Base-by-base conservation (phyloP, 2,888 invertebrate species). In the Teleiodes luculella region DNA sequence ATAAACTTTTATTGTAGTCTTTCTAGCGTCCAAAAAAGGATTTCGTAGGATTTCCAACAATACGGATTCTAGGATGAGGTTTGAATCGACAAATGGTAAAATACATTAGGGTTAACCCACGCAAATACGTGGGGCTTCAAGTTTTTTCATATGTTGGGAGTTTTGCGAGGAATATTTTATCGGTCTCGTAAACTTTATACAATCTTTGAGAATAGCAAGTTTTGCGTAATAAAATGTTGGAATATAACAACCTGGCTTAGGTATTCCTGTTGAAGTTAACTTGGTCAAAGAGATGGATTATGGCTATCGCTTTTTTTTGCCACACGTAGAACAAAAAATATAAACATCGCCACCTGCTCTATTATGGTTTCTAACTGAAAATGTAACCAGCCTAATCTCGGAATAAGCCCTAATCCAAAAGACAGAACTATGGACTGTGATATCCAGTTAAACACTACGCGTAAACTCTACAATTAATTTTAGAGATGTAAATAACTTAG, bases 81-180 rank as follows among this genome's bases (percentile, higher is more conserved):
- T 31, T 46, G 28, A 30, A 46, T 13, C 6, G 14, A 11, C 8
- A 43, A 43, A 43, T 11, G 41, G 10, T 24, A 10, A 24, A 43
- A 20, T 45, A 45, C 24, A 31, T 43, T 24, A 46, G 31, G 46
- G 46, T 46, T 43, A 24, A 46, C 31, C 46, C 31, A 31, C 46
- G 16, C 33, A 48, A 48, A 35, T 48, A 35, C 48, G 48, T 48
- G 1, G 13, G 35, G 48, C 14, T 48, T 35, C 18, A 48, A 48
- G 48, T 48, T 35, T 35, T n/a, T 48, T 18, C 35, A 18, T 31
- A 14, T 20, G 35, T 28, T 35, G 5, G 13, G 20, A 35, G 48
- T 20, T 48, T 48, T 35, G 18, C 16, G 18, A 8, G 18, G 35
- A 48, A 48, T 36, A 16, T 35, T 35, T 46, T 43, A 43, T 46